Percentiles rank a stretch among this genome's conserved stretches.
phyloP scores from a whole-genome alignment of 1,140 invertebrate genomes.

The Augochlora pura region DNA sequence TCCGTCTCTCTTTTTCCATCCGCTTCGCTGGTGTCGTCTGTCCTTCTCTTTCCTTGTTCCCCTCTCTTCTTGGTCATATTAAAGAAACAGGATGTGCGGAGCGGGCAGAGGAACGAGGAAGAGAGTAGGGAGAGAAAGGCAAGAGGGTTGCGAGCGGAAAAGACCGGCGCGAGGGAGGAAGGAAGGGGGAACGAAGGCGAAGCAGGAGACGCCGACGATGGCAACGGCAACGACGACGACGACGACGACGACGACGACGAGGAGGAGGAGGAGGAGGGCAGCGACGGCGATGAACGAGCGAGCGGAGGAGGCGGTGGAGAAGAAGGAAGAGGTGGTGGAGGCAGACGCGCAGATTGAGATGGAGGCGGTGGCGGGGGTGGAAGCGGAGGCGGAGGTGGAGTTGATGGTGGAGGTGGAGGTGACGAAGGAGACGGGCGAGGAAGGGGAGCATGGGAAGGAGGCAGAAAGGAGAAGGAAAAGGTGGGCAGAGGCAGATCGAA shows the following conservation, averaged over 20 bases:
- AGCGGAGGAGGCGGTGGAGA: constrained; percentile 6
- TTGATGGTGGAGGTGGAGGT: constrained; percentile 15
- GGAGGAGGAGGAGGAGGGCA: constrained; percentile 9
- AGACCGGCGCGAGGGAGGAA: constrained; percentile 47
- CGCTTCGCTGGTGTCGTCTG: constrained; percentile 12
- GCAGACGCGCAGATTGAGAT: background rate
- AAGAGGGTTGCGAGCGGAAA: constrained; percentile 53
- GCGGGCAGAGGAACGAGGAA: constrained; percentile 38
- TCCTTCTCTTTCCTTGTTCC: constrained; percentile 3
- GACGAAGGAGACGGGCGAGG: constrained; percentile 48
- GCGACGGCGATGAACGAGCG: constrained; percentile 13
- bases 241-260: constrained; percentile 8
- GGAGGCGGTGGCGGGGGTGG: background rate
- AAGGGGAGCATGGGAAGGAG: constrained; percentile 40
- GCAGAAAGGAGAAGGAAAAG: constrained; percentile 39
- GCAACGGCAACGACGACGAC: background rate
- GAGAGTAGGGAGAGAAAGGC: constrained; percentile 50
- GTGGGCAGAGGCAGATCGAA: constrained; percentile 58
- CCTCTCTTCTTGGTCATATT: constrained; percentile 30
- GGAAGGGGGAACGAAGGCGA: constrained; percentile 18
- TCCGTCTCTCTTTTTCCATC: background rate
- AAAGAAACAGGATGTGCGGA: constrained; percentile 62
- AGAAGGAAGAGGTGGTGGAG: constrained; percentile 21
- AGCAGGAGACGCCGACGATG: background rate
- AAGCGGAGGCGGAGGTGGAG: constrained; percentile 10